Evolutionary conservation across 2,113 vertebrate species (phyloP), one percentile per base, ranked within the genome.

Genomic region (Caranx melampygus): DNA sequence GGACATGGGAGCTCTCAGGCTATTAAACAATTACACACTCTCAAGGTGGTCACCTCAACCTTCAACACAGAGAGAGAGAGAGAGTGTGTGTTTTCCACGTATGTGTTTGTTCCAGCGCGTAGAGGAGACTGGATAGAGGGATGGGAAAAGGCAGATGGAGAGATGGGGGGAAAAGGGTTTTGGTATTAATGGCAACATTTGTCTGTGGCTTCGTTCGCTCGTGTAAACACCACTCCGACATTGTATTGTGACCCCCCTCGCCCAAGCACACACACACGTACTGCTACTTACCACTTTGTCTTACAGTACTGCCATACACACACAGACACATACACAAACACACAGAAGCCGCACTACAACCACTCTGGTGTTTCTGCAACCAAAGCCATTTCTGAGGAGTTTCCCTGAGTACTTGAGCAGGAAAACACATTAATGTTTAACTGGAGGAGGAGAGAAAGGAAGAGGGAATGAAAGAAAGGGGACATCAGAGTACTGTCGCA

Each of bases 351-450:
- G 88, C 88, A 88, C 81, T 47, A 66, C 52, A 72, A 78, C 84
- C 89, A 87, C 87, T 92, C 82, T 78, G 85, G 85, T 89, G 85
- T 87, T 92, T 89, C 84, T 94, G 93, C 94, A 93, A 88, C 85
- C 84, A 89, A 91, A 94, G 93, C 93, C 91, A 92, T 95, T 94
- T 94, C 82, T 89, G 81, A 91, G 85, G 82, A 90, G 88, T 92
- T 94, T 90, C 87, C 85, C 85, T 93, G 86, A 93, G 91, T 92
- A 92, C 87, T 88, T 90, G 80, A 92, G 92, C 49, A 82, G 89
- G 85, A 87, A 87, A 87, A 87, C 86, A 87, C 93, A 95, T 95
- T 91, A 95, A 95, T 93, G 82, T 92, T 95, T 94, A 90, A 95
- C 85, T 49, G 31, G 61, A 66, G 72, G 37, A 81, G 72, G 61